Evolutionary conservation across 2,113 vertebrate species (phyloP).

Genomic region (Morphnarchus princeps): DNA sequence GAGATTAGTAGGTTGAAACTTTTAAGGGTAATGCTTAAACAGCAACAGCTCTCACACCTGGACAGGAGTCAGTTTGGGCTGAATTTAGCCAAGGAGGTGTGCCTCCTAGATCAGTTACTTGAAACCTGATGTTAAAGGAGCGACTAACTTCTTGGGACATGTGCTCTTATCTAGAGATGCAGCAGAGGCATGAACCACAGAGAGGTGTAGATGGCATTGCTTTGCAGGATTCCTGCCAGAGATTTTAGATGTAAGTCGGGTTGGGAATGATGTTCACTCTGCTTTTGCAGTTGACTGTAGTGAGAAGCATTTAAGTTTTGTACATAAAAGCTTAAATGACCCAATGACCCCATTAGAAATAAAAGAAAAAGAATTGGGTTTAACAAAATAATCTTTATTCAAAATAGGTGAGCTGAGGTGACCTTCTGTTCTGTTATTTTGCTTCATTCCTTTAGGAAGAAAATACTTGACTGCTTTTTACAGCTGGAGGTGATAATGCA

Average conservation of each 20-base stretch:
- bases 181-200: background rate
- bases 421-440: background rate
- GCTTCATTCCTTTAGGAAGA: background rate
- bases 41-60: fast-evolving
- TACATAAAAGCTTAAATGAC: background rate
- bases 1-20: background rate
- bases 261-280: background rate
- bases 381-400: background rate
- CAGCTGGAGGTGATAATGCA: background rate
- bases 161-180: background rate
- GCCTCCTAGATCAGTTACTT: no score
- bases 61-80: background rate
- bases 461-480: background rate
- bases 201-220: background rate
- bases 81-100: background rate
- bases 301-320: background rate
- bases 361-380: background rate
- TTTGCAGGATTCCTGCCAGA: background rate
- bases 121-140: background rate
- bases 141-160: fast-evolving
- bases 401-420: background rate
- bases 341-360: background rate
- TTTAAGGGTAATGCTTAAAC: background rate
- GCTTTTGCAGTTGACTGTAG: background rate
- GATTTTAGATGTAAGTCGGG: background rate